These are phyloP conservation scores for Platycheirus rosarum DNA, from an alignment of 2,888 invertebrate species.

Conservation along the genomic window DNA sequence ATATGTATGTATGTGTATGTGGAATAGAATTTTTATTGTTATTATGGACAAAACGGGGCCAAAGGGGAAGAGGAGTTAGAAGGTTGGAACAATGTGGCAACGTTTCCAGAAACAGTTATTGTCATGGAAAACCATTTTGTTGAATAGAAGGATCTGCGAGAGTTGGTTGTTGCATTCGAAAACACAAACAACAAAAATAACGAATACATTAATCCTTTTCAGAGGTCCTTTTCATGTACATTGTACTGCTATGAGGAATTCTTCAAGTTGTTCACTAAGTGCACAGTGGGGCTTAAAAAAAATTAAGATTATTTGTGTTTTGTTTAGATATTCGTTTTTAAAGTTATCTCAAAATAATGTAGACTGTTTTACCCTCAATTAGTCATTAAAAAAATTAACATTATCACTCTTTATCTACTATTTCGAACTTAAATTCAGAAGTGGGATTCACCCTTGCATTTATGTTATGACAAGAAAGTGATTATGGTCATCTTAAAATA, in stretches of 20 bases:
- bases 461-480: too few species aligned
- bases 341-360: too few species aligned
- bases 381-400: too few species aligned
- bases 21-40: too few species aligned
- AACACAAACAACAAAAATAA: constrained; percentile 35
- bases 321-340: too few species aligned
- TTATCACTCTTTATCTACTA: too few species aligned
- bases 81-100: constrained; percentile 13
- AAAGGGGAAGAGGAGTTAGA: not conserved
- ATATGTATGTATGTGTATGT: not conserved
- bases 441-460: too few species aligned
- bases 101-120: constrained; percentile 13
- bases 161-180: constrained; percentile 41
- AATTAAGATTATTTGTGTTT: not conserved
- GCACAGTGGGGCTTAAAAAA: constrained; percentile 9
- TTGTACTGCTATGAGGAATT: not conserved
- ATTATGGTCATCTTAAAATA: too few species aligned
- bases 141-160: constrained; percentile 3
- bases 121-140: constrained; percentile 20
- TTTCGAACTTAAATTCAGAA: too few species aligned
- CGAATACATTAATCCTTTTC: constrained; percentile 53
- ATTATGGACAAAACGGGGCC: too few species aligned
- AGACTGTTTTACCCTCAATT: too few species aligned
- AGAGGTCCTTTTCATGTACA: constrained; percentile 8
- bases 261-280: constrained; percentile 14